Evolutionary conservation across 2,113 vertebrate species (phyloP), one percentile per base, ranked within the genome.

Genomic region (Ascaphus truei): DNA sequence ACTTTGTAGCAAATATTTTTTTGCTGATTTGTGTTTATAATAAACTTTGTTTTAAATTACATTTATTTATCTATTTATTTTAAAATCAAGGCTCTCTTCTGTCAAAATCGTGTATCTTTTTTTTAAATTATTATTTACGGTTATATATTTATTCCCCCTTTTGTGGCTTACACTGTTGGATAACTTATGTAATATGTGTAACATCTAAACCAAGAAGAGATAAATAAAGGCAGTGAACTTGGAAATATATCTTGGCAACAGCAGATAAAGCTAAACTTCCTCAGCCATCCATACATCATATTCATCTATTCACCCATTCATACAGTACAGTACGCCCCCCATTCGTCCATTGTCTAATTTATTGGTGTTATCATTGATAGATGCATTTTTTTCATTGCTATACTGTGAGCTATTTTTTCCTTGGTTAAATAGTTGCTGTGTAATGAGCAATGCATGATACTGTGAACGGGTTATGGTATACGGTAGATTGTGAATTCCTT

Each of bases 1-100:
- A 89, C 83, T 93, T 94, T 90, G 88, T 90, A 93, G 88, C 89
- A 93, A 92, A 92, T 91, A 79, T 87, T 76, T 77, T 85, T 90
- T 90, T 90, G 83, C 88, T 91, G 86, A 85, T 89, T 91, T 85
- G 80, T 88, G 84, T 92, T 92, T 89, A 86, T 90, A 93, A 89
- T 93, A 91, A 91, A 90, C 90, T 90, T 90, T 52, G 68, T 83
- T 89, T 93, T 92, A 90, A 94, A 95, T 88, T 89, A 91, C 85
- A 92, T 89, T 86, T 90, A 50, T 69, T 60, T 69, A 92, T 89
- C 85, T 90, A 50, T 69, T 60, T 69, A 31, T 91, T 90, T 88
- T 89, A 84, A 89, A 91, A 91, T 86, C 83, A 88, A 89, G 78
- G 83, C 84, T 91, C 62, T 91, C 84, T 80, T 89, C 78, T 78